Percentiles rank a stretch among this genome's conserved stretches.
Conservation (phyloP, 2,113 vertebrate genomes). For the Semnopithecus entellus region DNA sequence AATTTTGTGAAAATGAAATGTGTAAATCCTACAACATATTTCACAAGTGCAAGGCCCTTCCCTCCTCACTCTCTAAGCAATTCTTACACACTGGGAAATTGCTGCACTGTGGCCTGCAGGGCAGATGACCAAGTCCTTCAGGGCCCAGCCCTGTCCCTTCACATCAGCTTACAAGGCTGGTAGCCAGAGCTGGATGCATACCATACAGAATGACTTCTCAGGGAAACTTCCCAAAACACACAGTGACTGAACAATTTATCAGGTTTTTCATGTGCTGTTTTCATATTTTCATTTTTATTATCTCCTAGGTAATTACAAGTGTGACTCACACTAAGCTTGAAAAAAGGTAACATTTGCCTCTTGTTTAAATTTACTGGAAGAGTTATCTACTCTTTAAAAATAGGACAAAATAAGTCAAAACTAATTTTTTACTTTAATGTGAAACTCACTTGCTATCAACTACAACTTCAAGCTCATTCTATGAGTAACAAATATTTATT, state of each 20-base stretch:
- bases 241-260: background rate
- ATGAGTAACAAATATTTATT: background rate
- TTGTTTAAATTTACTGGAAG: background rate
- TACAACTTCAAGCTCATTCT: background rate
- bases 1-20: background rate
- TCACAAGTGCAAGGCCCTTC: background rate
- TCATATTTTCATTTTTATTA: background rate
- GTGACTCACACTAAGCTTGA: background rate
- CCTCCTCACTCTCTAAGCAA: background rate
- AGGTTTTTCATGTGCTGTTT: background rate
- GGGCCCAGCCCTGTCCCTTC: background rate
- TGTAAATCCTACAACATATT: background rate
- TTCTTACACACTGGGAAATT: background rate
- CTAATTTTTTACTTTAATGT: background rate
- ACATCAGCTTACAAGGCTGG: background rate
- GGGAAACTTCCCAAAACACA: background rate
- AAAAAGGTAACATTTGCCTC: background rate
- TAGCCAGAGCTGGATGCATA: background rate
- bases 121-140: background rate
- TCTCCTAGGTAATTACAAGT: background rate
- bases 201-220: background rate
- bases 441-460: background rate
- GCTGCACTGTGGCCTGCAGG: background rate
- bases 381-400: constrained; percentile 19
- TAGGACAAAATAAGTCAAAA: background rate